Percentiles rank a stretch among this genome's conserved stretches.
phyloP scores from a whole-genome alignment of 2,888 invertebrate genomes.

The Conistra vaccinii region DNA sequence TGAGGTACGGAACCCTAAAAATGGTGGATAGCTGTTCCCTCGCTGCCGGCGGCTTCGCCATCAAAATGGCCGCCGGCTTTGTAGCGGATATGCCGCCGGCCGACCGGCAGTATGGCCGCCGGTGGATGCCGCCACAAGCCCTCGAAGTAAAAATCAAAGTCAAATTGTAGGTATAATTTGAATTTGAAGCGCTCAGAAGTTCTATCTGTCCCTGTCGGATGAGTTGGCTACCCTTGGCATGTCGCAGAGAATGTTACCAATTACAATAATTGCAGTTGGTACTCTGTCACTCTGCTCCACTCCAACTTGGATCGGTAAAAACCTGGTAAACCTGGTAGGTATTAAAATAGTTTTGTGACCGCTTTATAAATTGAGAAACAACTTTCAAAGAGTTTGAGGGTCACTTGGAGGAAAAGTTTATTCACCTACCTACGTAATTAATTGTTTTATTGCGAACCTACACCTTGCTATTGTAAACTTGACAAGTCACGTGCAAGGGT shows the following conservation, averaged over 20 bases:
- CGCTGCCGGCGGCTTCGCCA: too few relatives aligned
- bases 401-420: conserved; percentile 6
- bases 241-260: background rate
- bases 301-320: background rate
- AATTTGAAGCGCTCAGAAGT: background rate
- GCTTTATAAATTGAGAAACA: background rate
- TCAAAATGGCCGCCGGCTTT: too few relatives aligned
- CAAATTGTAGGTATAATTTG: background rate
- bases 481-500: conserved; percentile 13
- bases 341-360: background rate
- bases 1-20: too few relatives aligned
- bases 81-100: too few relatives aligned
- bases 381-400: background rate
- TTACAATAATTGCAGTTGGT: background rate
- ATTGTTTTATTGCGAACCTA: conserved; percentile 5
- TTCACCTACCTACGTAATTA: background rate
- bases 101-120: too few relatives aligned
- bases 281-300: background rate
- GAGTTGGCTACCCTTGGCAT: background rate
- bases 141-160: background rate
- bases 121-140: too few relatives aligned
- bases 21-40: too few relatives aligned
- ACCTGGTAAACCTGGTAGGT: background rate
- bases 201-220: background rate
- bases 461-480: background rate